These are phyloP conservation scores for Antechinus flavipes DNA, from an alignment of 2,113 vertebrate species.

Conservation along the genomic window DNA sequence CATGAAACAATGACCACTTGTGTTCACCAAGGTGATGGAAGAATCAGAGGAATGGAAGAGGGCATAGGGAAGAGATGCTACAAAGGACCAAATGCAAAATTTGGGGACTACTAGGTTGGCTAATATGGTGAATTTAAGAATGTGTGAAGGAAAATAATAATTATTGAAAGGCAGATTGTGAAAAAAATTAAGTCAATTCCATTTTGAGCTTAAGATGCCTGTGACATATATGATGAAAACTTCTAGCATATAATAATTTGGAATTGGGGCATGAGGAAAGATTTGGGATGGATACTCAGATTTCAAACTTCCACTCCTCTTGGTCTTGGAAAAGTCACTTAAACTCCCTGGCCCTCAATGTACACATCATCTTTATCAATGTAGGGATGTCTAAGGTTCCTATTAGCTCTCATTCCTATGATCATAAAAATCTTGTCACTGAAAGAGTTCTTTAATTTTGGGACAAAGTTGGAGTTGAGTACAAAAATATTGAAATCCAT, in stretches of 20 bases:
- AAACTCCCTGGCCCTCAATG: not conserved
- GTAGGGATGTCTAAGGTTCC: not conserved
- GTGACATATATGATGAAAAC: not conserved
- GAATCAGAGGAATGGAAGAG: not conserved
- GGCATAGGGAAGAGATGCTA: not conserved
- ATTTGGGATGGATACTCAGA: not conserved
- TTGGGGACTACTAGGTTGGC: not conserved
- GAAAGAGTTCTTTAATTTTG: not conserved
- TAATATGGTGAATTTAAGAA: not conserved
- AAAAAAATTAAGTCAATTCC: not conserved
- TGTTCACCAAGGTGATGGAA: not conserved
- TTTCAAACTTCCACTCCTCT: not conserved
- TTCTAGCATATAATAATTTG: not conserved
- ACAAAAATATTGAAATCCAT: not conserved
- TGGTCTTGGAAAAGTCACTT: not conserved
- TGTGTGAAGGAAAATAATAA: not conserved
- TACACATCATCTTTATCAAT: not conserved
- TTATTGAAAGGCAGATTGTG: not conserved
- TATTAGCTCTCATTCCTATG: not conserved
- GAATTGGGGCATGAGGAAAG: not conserved
- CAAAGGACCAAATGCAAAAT: not conserved
- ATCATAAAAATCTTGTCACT: not conserved
- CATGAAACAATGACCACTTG: not conserved
- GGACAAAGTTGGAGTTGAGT: not conserved
- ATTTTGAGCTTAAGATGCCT: not conserved